Evolutionary conservation across 2,888 invertebrate species (phyloP), one percentile per base, ranked within the genome.

Genomic region (Troilus luridus): DNA sequence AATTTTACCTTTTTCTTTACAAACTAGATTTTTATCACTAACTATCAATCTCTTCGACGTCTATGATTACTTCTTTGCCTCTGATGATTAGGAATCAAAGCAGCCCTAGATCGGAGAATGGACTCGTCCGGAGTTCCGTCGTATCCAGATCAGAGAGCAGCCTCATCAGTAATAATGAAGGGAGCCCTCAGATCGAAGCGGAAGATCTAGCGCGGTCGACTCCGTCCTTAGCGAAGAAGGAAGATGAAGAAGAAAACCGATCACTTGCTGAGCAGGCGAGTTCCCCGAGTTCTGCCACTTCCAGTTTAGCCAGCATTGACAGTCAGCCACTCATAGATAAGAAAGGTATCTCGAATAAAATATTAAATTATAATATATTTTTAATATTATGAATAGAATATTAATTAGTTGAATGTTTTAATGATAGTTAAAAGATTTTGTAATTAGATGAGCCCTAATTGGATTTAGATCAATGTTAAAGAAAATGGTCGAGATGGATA

Each of bases 241-340:
- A 59, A 41, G 88, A 90, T 27, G 88, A 62, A n/a, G 77, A 88
- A n/a, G 9, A 64, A 6, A 62, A 67, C 56, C 58, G 41, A 12
- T 54, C 60, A 14, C 27, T 56, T 24, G 54, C 60, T 11, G 77
- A 91, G 19, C 88, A 88, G 62, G 81, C 27, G 9, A 91, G 91
- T 19, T 81, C 85, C 5, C 62, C 62, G 14, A 59, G 77, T 10
- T 92, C 92, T 24, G 91, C 90, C 21, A 89, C 91, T 59, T 91
- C 92, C 14, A 92, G 92, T 72, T 90, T 92, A 27, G 91, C 91
- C 19, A 92, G 92, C 60, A 72, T 92, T 67, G 62, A 88, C 88
- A 92, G 92, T 88, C 92, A 92, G 59, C 85, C 64, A 24, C 81
- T 60, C 12, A 77, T n/a, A 24, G 77, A 54, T 11, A 60, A 64